phyloP scores from a whole-genome alignment of 1,140 invertebrate genomes.

The Dryas iulia region DNA sequence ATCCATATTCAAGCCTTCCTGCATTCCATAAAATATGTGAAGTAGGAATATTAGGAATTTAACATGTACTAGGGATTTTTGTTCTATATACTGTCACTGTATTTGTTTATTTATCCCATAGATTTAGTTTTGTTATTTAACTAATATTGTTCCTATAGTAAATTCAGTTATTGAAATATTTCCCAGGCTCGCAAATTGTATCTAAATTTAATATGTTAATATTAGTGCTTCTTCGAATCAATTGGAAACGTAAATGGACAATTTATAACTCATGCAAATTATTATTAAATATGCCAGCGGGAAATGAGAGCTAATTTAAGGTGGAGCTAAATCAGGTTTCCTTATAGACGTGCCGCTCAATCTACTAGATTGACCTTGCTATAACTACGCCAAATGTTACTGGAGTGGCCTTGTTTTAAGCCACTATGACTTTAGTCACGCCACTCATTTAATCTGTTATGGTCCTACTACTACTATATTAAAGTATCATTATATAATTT shows the following conservation, averaged over 20 bases:
- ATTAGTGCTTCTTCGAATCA: not conserved
- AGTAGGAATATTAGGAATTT: no score
- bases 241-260: not conserved
- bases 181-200: not conserved
- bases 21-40: no score
- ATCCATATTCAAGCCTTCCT: no score
- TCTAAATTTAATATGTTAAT: no score
- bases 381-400: slow-evolving; percentile 36
- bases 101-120: no score
- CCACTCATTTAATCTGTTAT: slow-evolving; percentile 25
- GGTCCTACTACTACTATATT: not conserved
- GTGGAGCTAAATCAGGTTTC: slow-evolving; percentile 32
- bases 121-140: no score
- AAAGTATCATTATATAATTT: not conserved
- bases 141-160: no score
- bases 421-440: slow-evolving; percentile 38
- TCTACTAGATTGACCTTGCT: slow-evolving; percentile 36
- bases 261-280: not conserved
- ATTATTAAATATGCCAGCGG: slow-evolving; percentile 2
- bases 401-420: slow-evolving; percentile 38
- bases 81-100: no score
- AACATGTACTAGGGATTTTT: no score
- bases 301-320: slow-evolving; percentile 31
- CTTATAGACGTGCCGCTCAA: slow-evolving; percentile 16
- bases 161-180: not conserved